Evolutionary conservation across 1,140 invertebrate species (phyloP).

Genomic region (Diorhabda sublineata): DNA sequence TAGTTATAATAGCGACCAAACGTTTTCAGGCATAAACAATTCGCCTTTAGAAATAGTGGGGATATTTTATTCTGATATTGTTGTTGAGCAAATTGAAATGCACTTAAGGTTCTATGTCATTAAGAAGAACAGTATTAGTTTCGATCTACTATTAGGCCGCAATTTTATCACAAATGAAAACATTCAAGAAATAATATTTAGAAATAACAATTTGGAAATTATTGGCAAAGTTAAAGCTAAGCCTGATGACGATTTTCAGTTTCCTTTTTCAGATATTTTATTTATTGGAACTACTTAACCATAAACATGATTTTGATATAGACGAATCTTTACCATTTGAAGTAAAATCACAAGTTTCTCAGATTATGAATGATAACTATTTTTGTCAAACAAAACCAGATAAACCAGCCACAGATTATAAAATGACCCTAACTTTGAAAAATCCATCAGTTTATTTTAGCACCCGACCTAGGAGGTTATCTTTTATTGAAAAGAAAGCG

Average conservation of each 20-base stretch:
- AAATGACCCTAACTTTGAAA: constrained; percentile 23
- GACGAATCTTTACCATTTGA: background rate
- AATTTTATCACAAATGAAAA: no score
- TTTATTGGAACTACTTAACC: constrained; percentile 1
- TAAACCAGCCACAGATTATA: constrained; percentile 10
- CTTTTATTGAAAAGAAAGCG: constrained; percentile 33
- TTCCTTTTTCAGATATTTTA: background rate
- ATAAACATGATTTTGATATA: background rate
- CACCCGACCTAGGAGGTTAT: constrained; percentile 37
- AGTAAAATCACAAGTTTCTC: constrained; percentile 2
- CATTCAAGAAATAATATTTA: no score
- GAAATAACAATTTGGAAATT: no score
- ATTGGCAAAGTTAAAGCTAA: no score
- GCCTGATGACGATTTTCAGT: no score
- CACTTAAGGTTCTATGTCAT: no score
- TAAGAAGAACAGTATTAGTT: no score
- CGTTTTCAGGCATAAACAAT: constrained; percentile 1
- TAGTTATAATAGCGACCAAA: background rate
- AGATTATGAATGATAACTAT: constrained; percentile 7
- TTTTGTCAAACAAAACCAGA: background rate
- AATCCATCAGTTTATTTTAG: constrained; percentile 30
- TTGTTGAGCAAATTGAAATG: background rate
- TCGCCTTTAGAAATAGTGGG: background rate
- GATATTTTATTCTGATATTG: background rate
- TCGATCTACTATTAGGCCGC: no score